phyloP scores from a whole-genome alignment of 1,140 invertebrate species.

The Halictus rubicundus region DNA sequence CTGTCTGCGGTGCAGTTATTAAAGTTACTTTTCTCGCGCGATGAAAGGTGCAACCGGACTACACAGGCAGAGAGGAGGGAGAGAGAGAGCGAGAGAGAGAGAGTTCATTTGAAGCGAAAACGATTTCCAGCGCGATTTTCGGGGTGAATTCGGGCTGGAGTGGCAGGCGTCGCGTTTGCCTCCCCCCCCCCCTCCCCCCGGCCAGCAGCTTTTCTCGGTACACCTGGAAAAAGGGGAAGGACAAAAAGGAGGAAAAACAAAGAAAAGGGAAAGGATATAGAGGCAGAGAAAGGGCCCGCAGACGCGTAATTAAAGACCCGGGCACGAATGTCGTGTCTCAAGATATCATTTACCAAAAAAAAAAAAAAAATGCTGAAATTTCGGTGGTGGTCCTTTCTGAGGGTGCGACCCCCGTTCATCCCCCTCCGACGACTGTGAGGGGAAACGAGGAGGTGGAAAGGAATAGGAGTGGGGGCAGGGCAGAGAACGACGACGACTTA shows the following conservation, averaged over 20 bases:
- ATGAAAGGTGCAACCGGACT: background rate
- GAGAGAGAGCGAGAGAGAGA: background rate
- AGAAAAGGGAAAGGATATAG: conserved; percentile 4
- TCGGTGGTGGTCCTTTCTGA: conserved; percentile 40
- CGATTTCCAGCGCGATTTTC: conserved; percentile 21
- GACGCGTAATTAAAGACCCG: conserved; percentile 54
- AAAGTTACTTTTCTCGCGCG: background rate
- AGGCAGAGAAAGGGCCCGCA: conserved; percentile 17
- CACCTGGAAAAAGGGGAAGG: conserved; percentile 2
- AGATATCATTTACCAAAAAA: conserved; percentile 55
- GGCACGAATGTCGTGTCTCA: conserved; percentile 23
- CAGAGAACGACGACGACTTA: conserved; percentile 62
- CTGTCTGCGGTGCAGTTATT: background rate
- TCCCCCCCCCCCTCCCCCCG: background rate
- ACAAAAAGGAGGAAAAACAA: background rate
- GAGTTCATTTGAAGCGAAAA: conserved; percentile 19
- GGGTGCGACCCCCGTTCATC: conserved; percentile 37
- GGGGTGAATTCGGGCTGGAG: conserved; percentile 31
- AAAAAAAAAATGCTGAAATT: conserved; percentile 57
- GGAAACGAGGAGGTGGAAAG: no score
- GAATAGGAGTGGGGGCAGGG: background rate
- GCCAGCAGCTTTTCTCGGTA: background rate
- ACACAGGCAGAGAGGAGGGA: no score
- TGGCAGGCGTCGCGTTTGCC: background rate
- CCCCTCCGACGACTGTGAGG: background rate